Base-by-base conservation (phyloP, 2,888 invertebrate genomes). In the Ryuthela nishihirai region DNA sequence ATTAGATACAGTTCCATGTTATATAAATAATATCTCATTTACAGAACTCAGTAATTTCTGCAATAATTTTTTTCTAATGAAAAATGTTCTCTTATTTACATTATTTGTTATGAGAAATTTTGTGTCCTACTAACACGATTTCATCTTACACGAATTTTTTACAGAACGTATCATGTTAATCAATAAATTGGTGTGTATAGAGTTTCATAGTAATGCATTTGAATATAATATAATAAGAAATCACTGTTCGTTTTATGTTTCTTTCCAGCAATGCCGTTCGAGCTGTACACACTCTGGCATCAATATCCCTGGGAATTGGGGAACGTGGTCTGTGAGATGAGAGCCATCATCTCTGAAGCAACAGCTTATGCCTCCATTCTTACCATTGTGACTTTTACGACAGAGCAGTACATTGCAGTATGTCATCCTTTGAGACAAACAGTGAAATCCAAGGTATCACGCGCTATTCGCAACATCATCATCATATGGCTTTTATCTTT, bases 331-430 rank as follows among this genome's bases (percentile, higher is more conserved):
- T 78, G 77, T 67, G 71, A 73, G 45, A 65, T 77, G 61, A 73
- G 76, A 45, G 73, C 74, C 2, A 72, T 76, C 43, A 67, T 77
- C 25, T 72, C 75, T 3, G 78, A 78, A 67, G 73, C 74, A 49
- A 76, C 76, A 7, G 73, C 76, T 26, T 76, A 76, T 49, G 76
- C 76, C 2, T 77, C 77, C 15, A 73, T 77, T 20, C 67, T 78
- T 45, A 78, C 77, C 26, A 76, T 77, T 46, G 74, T 76, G 24
- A 75, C 76, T 3, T 77, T 78, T 68, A 77, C 65, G 15, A 52
- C 61, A 9, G 66, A 67, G 41, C 58, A 77, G 10, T 77, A 75
- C 67, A 70, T 76, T 44, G 77, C 77, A 17, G 77, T 77, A 49
- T 77, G 77, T 59, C 75, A 76, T 62, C 75, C 76, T 4, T 44